A percentile compares a stretch with the other conserved stretches of the same genome.
Conservation (phyloP, 2,797 vertebrate genomes). For the Rhabdophis nuchalis region DNA sequence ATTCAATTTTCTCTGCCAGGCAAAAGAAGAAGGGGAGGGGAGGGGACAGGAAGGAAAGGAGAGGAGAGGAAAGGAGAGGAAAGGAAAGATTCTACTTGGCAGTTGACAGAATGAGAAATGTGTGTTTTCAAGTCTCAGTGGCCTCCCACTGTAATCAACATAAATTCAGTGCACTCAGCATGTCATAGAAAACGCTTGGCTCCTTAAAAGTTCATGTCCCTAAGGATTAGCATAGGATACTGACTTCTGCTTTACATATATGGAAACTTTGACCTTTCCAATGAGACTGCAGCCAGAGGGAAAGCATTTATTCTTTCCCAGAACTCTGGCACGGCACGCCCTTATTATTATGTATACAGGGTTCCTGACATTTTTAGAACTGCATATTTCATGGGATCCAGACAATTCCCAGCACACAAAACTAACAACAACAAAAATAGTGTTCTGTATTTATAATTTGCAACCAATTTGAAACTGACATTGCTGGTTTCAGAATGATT, state of each 20-base stretch:
- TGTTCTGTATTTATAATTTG: constrained; percentile 56
- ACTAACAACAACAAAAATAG: constrained; percentile 49
- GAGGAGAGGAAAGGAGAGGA: background rate
- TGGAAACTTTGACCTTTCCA: constrained; percentile 16
- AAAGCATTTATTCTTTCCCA: constrained; percentile 23
- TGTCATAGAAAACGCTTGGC: constrained; percentile 10
- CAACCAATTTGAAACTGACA: constrained; percentile 53
- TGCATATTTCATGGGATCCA: constrained; percentile 53
- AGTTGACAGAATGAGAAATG: constrained; percentile 32
- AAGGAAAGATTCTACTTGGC: constrained; percentile 19
- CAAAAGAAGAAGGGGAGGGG: background rate
- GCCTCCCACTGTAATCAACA: constrained; percentile 10
- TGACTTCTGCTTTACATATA: constrained; percentile 38
- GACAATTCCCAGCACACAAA: constrained; percentile 48
- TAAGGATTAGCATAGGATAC: constrained; percentile 25
- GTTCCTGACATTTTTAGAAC: constrained; percentile 56
- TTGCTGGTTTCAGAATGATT: constrained; percentile 40
- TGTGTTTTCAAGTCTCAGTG: constrained; percentile 23
- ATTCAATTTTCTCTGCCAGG: constrained; percentile 30
- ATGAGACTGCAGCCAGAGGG: constrained; percentile 17
- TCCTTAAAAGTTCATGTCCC: constrained; percentile 28
- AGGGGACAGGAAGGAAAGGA: background rate
- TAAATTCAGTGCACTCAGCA: background rate
- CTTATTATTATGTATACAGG: constrained; percentile 22
- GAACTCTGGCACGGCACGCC: constrained; percentile 11